Base-by-base conservation (phyloP, 2,113 vertebrate species). In the Dipodomys spectabilis region DNA sequence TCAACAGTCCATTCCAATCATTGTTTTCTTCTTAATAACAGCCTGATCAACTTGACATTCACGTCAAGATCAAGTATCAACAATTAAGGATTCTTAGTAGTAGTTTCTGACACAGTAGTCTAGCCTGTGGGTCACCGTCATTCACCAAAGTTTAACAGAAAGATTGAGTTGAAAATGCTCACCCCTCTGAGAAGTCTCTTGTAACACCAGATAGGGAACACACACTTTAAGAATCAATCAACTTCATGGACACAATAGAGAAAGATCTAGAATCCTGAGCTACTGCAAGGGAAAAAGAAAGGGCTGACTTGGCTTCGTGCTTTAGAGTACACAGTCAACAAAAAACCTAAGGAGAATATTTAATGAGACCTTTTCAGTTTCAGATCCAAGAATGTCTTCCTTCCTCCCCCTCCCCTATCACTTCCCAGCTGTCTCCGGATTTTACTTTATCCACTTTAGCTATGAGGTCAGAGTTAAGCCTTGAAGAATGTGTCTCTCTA, bases 391-490 rank as follows among this genome's bases (percentile, higher is more conserved):
- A 79, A 78, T 57, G 72, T 78, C 75, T 82, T 83, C 60, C 53
- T 62, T 20, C 45, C 18, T 13, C 12, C 10, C 25, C 44, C 32
- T 2, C 5, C 9, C 32, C 18, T 75, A 89, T 96, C 94, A 92
- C 39, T 87, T 93, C 81, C 91, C 95, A 97, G 95, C 94, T 96
- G 96, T 89, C 94, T 95, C 81, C 71, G 88, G 91, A 95, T 97
- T 97, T 95, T 92, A 96, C 92, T 96, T 94, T 91, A 83, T 84
- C 87, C 95, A 83, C 75, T 92, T 88, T 20, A 91, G 90, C 84
- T 96, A 85, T 87, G 94, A 96, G 85, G 92, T 96, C 97, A 96
- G 92, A 96, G 92, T 95, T 96, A 97, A 97, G 88, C 96, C 87
- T 77, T 84, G 23, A 96, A 95, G 94, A 96, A 97, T 97, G 96